Evolutionary conservation across 2,888 invertebrate species (phyloP).

Genomic region (Ernsta delagoae): DNA sequence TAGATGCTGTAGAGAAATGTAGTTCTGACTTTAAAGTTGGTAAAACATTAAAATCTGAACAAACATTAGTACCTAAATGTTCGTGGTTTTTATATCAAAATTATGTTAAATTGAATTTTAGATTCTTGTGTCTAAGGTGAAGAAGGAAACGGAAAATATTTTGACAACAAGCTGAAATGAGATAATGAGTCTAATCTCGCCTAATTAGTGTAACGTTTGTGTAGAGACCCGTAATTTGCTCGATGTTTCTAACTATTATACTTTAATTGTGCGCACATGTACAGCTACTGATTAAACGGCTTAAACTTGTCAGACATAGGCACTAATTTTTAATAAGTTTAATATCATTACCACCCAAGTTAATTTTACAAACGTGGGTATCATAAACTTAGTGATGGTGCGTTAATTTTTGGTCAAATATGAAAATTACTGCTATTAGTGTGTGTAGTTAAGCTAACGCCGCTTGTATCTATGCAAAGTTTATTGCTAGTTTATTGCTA

Average conservation of each 20-base stretch:
- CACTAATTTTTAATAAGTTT: constrained; percentile 7
- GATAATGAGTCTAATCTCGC: constrained; percentile 38
- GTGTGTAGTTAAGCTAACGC: no score
- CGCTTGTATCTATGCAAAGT: no score
- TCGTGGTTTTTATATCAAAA: neutral
- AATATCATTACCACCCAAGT: neutral
- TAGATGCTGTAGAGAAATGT: neutral
- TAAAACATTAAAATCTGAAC: neutral
- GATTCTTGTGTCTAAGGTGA: neutral
- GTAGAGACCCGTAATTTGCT: constrained; percentile 12
- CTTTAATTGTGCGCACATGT: constrained; percentile 22
- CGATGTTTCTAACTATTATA: constrained; percentile 15
- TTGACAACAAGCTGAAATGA: constrained; percentile 39
- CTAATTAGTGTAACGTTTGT: constrained; percentile 39
- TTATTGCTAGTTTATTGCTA: no score
- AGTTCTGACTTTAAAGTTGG: neutral
- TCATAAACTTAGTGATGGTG: neutral
- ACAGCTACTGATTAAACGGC: constrained; percentile 34
- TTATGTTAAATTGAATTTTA: neutral
- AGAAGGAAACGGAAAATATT: constrained; percentile 31
- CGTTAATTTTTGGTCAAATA: neutral
- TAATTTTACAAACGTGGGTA: neutral
- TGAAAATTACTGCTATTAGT: no score
- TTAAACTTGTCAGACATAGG: constrained; percentile 17
- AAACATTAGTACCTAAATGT: neutral